Conservation (phyloP, 92 coral and sea anemone genomes). For the Zoanthus gigantus region DNA sequence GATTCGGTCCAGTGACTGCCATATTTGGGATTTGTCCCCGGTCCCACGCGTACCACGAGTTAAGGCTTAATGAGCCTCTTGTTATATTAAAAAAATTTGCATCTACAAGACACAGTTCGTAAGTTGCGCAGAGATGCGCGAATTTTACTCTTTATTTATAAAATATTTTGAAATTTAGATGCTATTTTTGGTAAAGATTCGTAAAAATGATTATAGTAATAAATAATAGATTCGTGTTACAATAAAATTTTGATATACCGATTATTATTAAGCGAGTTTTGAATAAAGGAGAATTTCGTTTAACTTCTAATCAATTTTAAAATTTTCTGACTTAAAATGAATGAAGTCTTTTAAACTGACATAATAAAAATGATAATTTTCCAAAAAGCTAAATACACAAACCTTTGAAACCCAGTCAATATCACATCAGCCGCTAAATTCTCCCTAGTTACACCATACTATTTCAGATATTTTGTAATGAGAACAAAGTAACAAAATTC, state of each 20-base stretch:
- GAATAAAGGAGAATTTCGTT: background rate
- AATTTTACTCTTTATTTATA: background rate
- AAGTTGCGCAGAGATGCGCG: background rate
- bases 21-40: too few species aligned
- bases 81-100: background rate
- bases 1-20: too few species aligned
- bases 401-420: background rate
- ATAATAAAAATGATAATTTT: background rate
- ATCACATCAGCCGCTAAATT: background rate
- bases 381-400: background rate
- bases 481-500: too few species aligned
- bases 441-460: background rate
- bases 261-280: background rate
- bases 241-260: background rate
- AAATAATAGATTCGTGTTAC: slow-evolving; percentile 13
- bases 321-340: background rate
- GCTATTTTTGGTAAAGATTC: slow-evolving; percentile 6
- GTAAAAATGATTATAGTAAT: slow-evolving; percentile 19
- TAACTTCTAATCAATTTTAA: background rate
- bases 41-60: too few species aligned
- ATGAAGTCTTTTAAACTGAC: background rate
- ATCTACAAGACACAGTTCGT: background rate
- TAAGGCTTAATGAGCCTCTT: too few species aligned
- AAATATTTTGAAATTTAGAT: slow-evolving; percentile 2
- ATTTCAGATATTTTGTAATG: too few species aligned